Evolutionary conservation across 2,888 invertebrate species (phyloP).

Genomic region (Asteroscopus sphinx): DNA sequence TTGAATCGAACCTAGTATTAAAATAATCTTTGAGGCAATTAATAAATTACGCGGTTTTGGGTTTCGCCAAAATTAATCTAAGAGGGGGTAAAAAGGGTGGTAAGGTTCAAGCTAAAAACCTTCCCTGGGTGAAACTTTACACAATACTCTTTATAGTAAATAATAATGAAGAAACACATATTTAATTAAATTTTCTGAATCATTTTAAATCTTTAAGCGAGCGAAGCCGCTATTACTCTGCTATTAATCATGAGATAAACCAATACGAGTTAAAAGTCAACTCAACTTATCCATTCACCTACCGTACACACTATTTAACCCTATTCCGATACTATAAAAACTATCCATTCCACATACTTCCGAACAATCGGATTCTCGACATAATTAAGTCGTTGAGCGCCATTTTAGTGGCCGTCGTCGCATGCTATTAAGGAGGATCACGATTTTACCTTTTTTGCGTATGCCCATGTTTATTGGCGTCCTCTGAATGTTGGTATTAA

Average conservation of each 20-base stretch:
- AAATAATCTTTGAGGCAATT: too few relatives aligned
- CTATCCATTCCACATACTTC: slow-evolving; percentile 18
- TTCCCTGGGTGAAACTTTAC: too few relatives aligned
- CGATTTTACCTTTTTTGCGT: slow-evolving; percentile 70
- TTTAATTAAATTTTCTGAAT: too few relatives aligned
- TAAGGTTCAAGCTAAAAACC: too few relatives aligned
- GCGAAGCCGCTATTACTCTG: too few relatives aligned
- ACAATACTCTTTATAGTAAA: too few relatives aligned
- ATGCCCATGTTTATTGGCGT: slow-evolving; percentile 48
- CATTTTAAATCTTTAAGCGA: too few relatives aligned
- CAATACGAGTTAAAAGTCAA: neutral
- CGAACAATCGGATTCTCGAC: slow-evolving; percentile 47
- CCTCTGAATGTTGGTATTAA: slow-evolving; percentile 62
- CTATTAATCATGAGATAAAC: neutral
- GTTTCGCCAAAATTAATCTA: too few relatives aligned
- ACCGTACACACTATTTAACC: slow-evolving; percentile 28
- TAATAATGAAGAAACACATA: too few relatives aligned
- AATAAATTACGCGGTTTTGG: too few relatives aligned
- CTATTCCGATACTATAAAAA: slow-evolving; percentile 34
- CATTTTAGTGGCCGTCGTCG: slow-evolving; percentile 66
- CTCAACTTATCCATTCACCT: slow-evolving; percentile 20
- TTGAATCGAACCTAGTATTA: too few relatives aligned
- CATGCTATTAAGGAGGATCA: slow-evolving; percentile 68
- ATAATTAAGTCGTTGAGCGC: slow-evolving; percentile 59
- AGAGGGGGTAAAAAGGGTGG: too few relatives aligned